These are phyloP conservation scores for Actenoides lindsayi DNA, from an alignment of 2,113 vertebrate species.

Conservation along the genomic window DNA sequence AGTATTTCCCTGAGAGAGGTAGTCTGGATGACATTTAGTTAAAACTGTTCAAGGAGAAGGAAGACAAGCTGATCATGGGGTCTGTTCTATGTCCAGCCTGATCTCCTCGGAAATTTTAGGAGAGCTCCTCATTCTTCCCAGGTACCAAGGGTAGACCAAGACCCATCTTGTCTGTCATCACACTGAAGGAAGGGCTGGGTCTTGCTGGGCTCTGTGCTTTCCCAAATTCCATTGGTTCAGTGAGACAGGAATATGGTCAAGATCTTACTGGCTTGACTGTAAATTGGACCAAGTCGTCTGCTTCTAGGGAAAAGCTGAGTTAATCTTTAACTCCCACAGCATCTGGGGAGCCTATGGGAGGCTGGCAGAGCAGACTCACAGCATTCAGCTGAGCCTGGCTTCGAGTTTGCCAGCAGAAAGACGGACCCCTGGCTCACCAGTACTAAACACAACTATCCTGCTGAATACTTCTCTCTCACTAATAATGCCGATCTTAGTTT, in stretches of 20 bases:
- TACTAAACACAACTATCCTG: rapidly evolving
- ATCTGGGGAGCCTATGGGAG: neutral
- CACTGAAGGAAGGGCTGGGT: neutral
- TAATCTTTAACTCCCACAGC: neutral
- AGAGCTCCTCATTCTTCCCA: neutral
- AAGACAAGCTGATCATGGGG: rapidly evolving
- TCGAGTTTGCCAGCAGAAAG: neutral
- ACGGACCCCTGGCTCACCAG: neutral
- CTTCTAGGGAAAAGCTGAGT: neutral
- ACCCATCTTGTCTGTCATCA: neutral
- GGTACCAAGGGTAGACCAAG: neutral
- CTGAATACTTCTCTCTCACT: neutral
- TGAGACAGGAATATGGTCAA: rapidly evolving
- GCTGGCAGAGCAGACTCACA: neutral
- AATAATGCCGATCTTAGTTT: neutral
- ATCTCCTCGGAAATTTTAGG: neutral
- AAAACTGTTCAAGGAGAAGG: neutral
- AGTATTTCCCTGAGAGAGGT: neutral
- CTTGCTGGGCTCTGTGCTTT: neutral
- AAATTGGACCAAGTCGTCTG: neutral
- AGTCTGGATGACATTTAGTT: neutral
- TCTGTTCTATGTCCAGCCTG: neutral
- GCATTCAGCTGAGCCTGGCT: neutral
- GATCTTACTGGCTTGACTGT: neutral
- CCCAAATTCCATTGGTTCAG: neutral